These are phyloP conservation scores for Channa striata DNA, from an alignment of 2,797 vertebrate species.

Conservation along the genomic window DNA sequence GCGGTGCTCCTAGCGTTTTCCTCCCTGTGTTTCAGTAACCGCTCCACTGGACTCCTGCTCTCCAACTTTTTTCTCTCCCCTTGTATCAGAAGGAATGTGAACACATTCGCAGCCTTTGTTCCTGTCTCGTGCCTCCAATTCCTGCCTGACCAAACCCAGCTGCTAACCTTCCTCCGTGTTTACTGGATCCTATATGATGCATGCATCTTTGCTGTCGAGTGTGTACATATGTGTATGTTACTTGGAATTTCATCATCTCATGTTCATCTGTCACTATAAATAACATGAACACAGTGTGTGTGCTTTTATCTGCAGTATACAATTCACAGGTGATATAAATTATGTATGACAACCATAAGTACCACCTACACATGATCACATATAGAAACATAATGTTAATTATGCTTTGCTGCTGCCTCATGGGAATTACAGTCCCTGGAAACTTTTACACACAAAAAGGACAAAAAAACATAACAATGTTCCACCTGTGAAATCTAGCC, in stretches of 20 bases:
- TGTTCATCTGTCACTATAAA: conserved; percentile 13
- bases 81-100: conserved; percentile 4
- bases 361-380: not conserved
- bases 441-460: not conserved
- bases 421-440: not conserved
- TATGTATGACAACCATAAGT: not conserved
- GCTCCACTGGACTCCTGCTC: conserved; percentile 31
- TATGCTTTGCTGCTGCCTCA: not conserved
- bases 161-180: conserved; percentile 9
- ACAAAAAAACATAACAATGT: not conserved
- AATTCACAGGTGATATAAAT: not conserved
- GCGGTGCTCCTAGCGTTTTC: conserved; percentile 31
- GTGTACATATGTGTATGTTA: not conserved
- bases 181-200: conserved; percentile 19
- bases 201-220: not conserved
- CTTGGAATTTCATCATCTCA: not conserved
- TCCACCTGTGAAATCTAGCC: not conserved
- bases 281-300: not conserved
- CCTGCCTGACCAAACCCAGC: conserved; percentile 29
- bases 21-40: conserved; percentile 45
- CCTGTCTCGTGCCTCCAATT: conserved; percentile 8
- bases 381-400: not conserved
- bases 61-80: conserved; percentile 5
- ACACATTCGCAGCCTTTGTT: conserved; percentile 4
- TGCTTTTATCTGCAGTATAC: not conserved